Percentiles rank a stretch among this genome's conserved stretches.
Evolutionary conservation across 2,888 invertebrate genomes (phyloP).

Genomic region (Scaptomyza reducta): DNA sequence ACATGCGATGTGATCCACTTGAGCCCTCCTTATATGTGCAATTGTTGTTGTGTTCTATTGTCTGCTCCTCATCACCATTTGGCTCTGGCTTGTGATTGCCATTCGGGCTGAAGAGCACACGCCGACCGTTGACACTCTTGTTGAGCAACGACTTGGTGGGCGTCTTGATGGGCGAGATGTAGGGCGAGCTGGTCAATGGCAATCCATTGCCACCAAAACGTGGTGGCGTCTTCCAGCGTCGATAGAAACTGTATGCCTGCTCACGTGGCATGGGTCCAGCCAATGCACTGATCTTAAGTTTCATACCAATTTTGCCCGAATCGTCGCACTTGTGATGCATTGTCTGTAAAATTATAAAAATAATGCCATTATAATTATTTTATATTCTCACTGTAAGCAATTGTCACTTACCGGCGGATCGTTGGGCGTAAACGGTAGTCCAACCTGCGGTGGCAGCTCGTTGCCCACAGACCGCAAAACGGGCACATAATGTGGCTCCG

Average conservation of each 20-base stretch:
- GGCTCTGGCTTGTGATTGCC: constrained; percentile 47
- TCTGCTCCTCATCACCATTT: constrained; percentile 11
- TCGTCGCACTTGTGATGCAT: constrained; percentile 83
- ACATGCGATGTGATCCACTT: constrained; percentile 2
- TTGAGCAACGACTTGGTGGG: constrained; percentile 44
- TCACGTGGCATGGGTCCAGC: constrained; percentile 95
- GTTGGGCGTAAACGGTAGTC: constrained; percentile 90
- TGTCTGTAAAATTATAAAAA: constrained; percentile 84
- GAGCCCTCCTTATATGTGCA: constrained; percentile 14
- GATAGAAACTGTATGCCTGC: constrained; percentile 89
- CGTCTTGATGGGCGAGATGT: constrained; percentile 68
- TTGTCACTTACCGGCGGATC: constrained; percentile 87
- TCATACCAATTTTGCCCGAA: constrained; percentile 88
- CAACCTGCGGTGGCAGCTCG: constrained; percentile 90
- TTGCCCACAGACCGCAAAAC: constrained; percentile 92
- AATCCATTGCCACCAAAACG: constrained; percentile 81
- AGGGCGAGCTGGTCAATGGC: constrained; percentile 65
- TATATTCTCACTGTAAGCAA: not conserved
- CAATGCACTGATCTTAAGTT: constrained; percentile 91
- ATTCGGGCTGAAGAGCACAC: constrained; percentile 68
- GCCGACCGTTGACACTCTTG: constrained; percentile 32
- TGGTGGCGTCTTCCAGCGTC: constrained; percentile 93
- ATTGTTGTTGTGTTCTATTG: constrained; percentile 60
- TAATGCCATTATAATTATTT: not conserved
- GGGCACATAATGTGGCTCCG: constrained; percentile 94